Base-by-base conservation (phyloP, 2,888 invertebrate species). In the Sphinx pinastri region DNA sequence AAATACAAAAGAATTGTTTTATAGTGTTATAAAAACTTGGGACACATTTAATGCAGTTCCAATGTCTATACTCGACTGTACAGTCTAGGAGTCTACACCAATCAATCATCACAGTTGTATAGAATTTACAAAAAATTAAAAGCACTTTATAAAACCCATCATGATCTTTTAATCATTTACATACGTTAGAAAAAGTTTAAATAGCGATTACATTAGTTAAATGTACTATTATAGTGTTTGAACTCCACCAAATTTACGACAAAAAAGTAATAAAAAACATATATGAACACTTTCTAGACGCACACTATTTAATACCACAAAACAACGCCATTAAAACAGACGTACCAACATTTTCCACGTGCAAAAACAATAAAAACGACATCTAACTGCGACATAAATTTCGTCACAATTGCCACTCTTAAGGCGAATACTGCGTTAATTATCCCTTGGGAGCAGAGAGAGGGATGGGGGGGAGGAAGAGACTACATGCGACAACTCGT, bases 341-440 rank as follows among this genome's bases (percentile, higher is more conserved):
- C 45, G 16, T 60, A 63, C 49, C 19, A 11, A 25, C 13, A 57
- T 12, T 19, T 19, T 47, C 16, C 47, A 49, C 49, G 47, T 63
- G 63, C 47, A 19, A 55, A 19, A 19, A 63, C 63, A 63, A 63
- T 49, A 63, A 63, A 49, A 63, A 45, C n/a, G 14, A 47, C 63
- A 47, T 47, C 31, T 58, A 63, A 47, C 19, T 19, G 63, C 19
- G 47, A 63, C 63, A 47, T 63, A 63, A 63, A 63, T 63, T 63
- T 12, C 60, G 63, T 63, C 63, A 63, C 63, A 63, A 49, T 63
- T 63, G 63, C 63, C 63, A 11, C 63, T 63, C 63, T 63, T 73
- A 72, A 73, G 59, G 67, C 60, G 73, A 73, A 75, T 74, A 13
- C 19, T 63, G 63, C 63, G 49, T 63, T 63, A 63, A 77, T 76